phyloP scores from a whole-genome alignment of 2,797 vertebrate genomes.

The Pangasius djambal region DNA sequence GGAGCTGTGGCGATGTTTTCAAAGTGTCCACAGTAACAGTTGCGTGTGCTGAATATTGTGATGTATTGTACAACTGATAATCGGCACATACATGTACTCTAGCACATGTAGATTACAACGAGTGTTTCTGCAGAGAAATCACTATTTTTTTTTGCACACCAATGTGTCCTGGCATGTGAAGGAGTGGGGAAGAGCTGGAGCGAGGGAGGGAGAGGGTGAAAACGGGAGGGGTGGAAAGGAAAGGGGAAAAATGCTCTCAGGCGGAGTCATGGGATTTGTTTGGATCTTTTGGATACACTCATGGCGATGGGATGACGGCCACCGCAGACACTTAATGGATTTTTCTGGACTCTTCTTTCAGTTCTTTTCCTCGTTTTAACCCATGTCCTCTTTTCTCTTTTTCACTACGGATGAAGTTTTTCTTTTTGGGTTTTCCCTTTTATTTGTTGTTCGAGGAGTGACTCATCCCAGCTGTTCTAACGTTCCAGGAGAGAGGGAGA shows the following conservation, averaged over 20 bases:
- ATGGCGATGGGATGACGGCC: constrained; percentile 9
- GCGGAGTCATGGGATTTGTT: constrained; percentile 51
- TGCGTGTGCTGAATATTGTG: neutral
- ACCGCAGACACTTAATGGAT: constrained; percentile 7
- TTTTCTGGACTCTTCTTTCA: constrained; percentile 27
- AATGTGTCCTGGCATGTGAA: constrained; percentile 48
- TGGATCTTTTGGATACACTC: constrained; percentile 32
- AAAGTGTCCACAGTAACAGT: neutral
- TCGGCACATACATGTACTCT: neutral
- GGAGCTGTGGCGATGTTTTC: neutral
- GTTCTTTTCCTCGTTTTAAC: constrained; percentile 8
- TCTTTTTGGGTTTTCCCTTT: constrained; percentile 6
- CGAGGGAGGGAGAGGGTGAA: constrained; percentile 21
- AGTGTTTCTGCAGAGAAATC: neutral
- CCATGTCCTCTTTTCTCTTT: neutral
- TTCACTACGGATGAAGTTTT: neutral
- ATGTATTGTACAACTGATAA: neutral
- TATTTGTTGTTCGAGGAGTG: constrained; percentile 27
- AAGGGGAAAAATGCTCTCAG: constrained; percentile 39
- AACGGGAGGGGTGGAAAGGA: constrained; percentile 21
- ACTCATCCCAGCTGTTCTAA: constrained; percentile 45
- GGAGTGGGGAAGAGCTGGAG: constrained; percentile 26
- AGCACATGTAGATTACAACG: neutral
- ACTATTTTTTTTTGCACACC: neutral
- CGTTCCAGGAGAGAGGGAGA: constrained; percentile 4